Evolutionary conservation across 2,888 invertebrate genomes (phyloP).

Genomic region (Desoria tigrina): DNA sequence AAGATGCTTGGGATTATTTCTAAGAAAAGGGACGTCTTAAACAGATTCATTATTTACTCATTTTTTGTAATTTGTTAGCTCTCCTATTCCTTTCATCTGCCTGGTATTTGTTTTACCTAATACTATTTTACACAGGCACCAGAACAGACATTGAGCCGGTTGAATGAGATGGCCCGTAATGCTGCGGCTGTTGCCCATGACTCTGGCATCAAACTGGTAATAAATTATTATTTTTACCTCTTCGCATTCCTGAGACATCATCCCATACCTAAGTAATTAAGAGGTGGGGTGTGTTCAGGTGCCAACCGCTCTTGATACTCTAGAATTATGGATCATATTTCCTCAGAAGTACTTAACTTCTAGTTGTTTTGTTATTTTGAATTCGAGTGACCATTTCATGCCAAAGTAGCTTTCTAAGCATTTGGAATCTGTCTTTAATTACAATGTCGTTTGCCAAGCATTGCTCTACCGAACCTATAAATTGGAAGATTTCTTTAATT

Average conservation of each 20-base stretch:
- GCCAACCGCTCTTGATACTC: not conserved
- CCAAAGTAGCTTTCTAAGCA: too few species aligned
- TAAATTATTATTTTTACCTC: slow-evolving; percentile 15
- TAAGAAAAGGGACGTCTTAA: slow-evolving; percentile 6
- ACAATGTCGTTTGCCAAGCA: too few species aligned
- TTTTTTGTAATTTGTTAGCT: slow-evolving; percentile 10
- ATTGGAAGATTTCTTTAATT: too few species aligned
- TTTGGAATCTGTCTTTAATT: too few species aligned
- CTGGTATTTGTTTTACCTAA: slow-evolving; percentile 1
- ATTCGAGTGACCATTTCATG: too few species aligned
- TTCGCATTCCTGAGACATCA: not conserved
- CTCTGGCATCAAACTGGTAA: slow-evolving; percentile 37
- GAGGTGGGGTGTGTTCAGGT: not conserved
- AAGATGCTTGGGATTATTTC: slow-evolving; percentile 12
- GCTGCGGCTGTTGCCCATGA: slow-evolving; percentile 45
- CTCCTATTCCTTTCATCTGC: not conserved
- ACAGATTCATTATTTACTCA: slow-evolving; percentile 2
- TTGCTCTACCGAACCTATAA: too few species aligned
- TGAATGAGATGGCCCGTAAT: slow-evolving; percentile 48
- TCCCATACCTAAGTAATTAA: slow-evolving; percentile 2
- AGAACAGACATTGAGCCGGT: slow-evolving; percentile 42
- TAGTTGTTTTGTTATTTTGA: too few species aligned
- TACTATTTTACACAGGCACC: slow-evolving; percentile 37
- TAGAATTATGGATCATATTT: too few species aligned
- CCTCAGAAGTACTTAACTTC: too few species aligned